These are phyloP conservation scores for Ictalurus furcatus DNA, from an alignment of 2,113 vertebrate genomes.

Conservation along the genomic window DNA sequence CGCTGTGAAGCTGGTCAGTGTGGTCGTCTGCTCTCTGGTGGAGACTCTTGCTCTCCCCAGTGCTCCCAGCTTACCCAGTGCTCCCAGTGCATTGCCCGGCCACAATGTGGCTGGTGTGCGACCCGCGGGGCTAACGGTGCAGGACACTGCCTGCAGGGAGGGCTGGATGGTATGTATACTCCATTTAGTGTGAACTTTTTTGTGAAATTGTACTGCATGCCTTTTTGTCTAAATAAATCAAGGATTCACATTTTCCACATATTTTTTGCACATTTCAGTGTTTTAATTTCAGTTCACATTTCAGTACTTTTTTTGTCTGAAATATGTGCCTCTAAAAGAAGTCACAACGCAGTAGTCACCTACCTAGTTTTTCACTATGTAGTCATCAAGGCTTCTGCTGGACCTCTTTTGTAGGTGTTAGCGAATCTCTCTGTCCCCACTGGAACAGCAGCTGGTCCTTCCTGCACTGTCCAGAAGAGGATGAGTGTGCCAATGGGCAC, in stretches of 20 bases:
- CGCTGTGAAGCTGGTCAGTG: slow-evolving; percentile 88
- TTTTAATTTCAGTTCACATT: no score
- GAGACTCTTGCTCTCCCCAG: slow-evolving; percentile 83
- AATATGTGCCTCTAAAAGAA: neutral
- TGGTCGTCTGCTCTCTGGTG: slow-evolving; percentile 81
- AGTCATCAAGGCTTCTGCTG: neutral
- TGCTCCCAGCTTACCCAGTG: slow-evolving; percentile 85
- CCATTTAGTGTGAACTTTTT: neutral
- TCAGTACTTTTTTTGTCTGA: neutral
- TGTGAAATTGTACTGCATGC: neutral
- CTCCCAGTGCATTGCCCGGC: slow-evolving; percentile 83
- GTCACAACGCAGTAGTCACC: neutral
- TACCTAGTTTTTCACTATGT: neutral
- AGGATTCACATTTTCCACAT: neutral
- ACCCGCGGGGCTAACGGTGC: slow-evolving; percentile 77
- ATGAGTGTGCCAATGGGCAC: slow-evolving; percentile 87
- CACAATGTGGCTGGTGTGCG: slow-evolving; percentile 90
- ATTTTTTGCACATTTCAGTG: neutral
- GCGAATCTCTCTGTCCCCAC: slow-evolving; percentile 65
- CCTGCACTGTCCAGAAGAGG: slow-evolving; percentile 86
- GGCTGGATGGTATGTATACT: slow-evolving; percentile 74
- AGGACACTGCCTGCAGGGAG: slow-evolving; percentile 84
- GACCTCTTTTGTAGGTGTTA: slow-evolving; percentile 61
- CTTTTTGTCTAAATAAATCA: neutral
- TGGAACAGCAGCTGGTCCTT: slow-evolving; percentile 86